These are phyloP conservation scores for Onychostruthus taczanowskii DNA, from an alignment of 2,113 vertebrate species.

Conservation along the genomic window DNA sequence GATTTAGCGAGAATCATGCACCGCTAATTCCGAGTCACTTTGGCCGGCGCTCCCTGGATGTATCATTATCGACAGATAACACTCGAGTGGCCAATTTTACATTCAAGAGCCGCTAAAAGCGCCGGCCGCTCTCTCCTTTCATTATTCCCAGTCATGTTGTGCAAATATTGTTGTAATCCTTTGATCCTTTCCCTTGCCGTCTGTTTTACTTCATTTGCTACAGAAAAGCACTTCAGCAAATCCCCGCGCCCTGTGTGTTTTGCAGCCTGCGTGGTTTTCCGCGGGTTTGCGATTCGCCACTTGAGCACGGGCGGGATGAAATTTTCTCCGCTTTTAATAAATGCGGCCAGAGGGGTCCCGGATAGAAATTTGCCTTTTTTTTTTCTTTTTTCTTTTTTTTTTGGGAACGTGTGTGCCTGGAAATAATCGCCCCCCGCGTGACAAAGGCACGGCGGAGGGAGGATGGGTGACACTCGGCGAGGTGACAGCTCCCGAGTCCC, in stretches of 20 bases:
- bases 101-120: slow-evolving; percentile 87
- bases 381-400: neutral
- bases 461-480: neutral
- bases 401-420: neutral
- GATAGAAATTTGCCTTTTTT: neutral
- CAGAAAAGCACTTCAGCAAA: slow-evolving; percentile 84
- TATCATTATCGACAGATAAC: slow-evolving; percentile 76
- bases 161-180: slow-evolving; percentile 99
- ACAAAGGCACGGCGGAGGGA: neutral
- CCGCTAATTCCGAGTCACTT: slow-evolving; percentile 76
- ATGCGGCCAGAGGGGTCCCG: slow-evolving; percentile 13
- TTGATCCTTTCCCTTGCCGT: slow-evolving; percentile 85
- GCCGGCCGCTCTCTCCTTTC: slow-evolving; percentile 83
- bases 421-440: neutral
- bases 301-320: slow-evolving; percentile 60
- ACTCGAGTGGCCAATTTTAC: slow-evolving; percentile 84
- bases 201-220: slow-evolving; percentile 85
- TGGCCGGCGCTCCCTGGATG: slow-evolving; percentile 71
- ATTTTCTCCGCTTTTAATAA: slow-evolving; percentile 50
- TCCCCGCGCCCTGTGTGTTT: slow-evolving; percentile 83
- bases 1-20: slow-evolving; percentile 80
- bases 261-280: slow-evolving; percentile 79
- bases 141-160: slow-evolving; percentile 99
- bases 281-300: slow-evolving; percentile 26
- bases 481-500: neutral